Base-by-base conservation (phyloP, 2,888 invertebrate genomes). In the Drosophila borealis region DNA sequence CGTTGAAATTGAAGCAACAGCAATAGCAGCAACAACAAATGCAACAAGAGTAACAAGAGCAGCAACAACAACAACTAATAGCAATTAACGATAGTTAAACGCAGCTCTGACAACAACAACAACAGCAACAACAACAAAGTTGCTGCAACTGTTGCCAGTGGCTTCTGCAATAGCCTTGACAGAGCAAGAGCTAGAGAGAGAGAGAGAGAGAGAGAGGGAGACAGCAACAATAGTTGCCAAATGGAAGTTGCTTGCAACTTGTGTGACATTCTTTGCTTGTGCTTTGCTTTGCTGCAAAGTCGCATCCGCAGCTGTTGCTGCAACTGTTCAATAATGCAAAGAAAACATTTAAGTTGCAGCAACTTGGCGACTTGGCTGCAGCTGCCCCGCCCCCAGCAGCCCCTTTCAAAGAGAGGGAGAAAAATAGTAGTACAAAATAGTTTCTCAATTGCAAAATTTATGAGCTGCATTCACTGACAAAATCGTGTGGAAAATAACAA, bases 401-500 rank as follows among this genome's bases (percentile, higher is more conserved):
- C 33, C 13, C 17, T 25, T 21, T 29, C 42, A 41, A 56, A 56
- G 33, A 55, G n/a, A 25, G 17, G 17, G 6, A 17, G 29, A 34
- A 21, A 10, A 21, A 46, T n/a, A 54, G 29, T 29, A 2, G n/a
- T 14, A 25, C 46, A 42, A 68, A 68, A 54, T 49, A 42, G 56
- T 70, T 71, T 74, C 78, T 70, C 80, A 82, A 84, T 73, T 87
- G 87, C 74, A 78, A 78, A 84, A 83, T 87, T 87, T 87, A 83
- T 83, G 84, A 78, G 82, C 76, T 76, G 57, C 74, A 82, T 66
- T 70, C 80, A 70, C 78, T 81, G 79, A 71, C 69, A 81, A 80
- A 81, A 81, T 85, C 82, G 85, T 81, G 82, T 80, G 75, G 78
- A 78, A 78, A 78, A 78, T 78, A 74, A 78, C 78, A 77, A 78